Base-by-base conservation (phyloP, 2,797 vertebrate genomes). In the Sciurus carolinensis region DNA sequence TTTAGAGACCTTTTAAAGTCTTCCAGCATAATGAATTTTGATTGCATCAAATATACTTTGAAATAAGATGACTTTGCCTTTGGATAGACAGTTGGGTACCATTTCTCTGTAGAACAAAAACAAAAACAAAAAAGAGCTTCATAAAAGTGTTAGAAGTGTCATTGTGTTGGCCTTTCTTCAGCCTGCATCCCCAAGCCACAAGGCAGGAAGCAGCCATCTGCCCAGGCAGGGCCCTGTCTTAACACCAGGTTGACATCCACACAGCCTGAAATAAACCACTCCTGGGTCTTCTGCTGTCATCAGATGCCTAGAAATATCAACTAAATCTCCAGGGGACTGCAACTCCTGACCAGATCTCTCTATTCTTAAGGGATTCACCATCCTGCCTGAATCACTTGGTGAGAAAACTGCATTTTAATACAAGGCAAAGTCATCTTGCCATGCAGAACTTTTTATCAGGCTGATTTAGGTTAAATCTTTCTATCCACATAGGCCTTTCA, bases 381-480 rank as follows among this genome's bases (percentile, higher is more conserved):
- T 28, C 54, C 12, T 75, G 42, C 36, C 73, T 54, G 81, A 80
- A 42, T 47, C 39, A 69, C 28, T 39, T 33, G 28, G 64, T 75
- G 69, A 91, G 82, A 42, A 88, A 94, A 57, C 11, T 66, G 7
- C 22, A 26, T 91, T 96, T 94, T 81, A 93, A 66, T 47, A 62
- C 7, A 36, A 66, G 42, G 87, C 69, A 82, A 94, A 93, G 26
- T 33, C 54, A 77, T n/a, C 93, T 39, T 91, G 57, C 69, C 76
- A 59, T 64, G 20, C 2, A 91, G 83, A 91, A 90, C 76, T 93
- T 95, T 81, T 92, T 76, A 85, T 64, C 64, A 62, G 18, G 39
- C n/a, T 94, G 93, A 96, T 87, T 94, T 92, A 82, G 47, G 57
- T 73, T 39, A 87, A 94, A 94, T 75, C 22, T 82, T 92, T 82